phyloP scores from a whole-genome alignment of 2,113 vertebrate genomes.

The Asarcornis scutulata region DNA sequence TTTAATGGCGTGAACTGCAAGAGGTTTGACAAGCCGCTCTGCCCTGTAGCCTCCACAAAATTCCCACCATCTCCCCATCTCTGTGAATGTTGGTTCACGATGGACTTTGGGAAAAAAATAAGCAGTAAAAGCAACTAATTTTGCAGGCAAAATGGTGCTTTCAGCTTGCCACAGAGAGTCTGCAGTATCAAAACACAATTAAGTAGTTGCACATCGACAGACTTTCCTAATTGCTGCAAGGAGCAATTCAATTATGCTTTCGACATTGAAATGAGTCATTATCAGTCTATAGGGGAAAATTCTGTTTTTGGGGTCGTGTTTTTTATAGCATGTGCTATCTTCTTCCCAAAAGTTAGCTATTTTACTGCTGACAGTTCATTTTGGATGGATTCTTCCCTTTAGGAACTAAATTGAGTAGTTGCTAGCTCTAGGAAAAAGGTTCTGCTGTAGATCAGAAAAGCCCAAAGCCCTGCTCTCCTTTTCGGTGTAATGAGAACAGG shows the following conservation, averaged over 20 bases:
- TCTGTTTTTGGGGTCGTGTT: conserved; percentile 14
- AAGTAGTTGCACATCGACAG: conserved; percentile 45
- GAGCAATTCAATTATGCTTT: conserved; percentile 66
- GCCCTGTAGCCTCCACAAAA: not conserved
- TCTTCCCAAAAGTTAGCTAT: conserved; percentile 42
- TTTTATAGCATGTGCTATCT: conserved; percentile 37
- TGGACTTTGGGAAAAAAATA: not conserved
- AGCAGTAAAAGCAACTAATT: conserved; percentile 7
- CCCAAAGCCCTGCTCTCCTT: not conserved
- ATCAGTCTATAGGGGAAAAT: conserved; percentile 51
- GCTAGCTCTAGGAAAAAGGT: not conserved
- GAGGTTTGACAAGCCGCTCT: not conserved
- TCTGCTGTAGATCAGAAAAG: conserved; percentile 6
- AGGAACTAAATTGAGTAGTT: conserved; percentile 9
- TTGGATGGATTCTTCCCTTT: conserved; percentile 29
- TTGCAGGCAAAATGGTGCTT: not conserved
- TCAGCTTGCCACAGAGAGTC: conserved; percentile 18
- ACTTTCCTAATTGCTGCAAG: conserved; percentile 60
- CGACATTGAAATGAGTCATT: conserved; percentile 51
- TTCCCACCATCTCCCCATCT: not conserved
- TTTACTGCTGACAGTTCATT: conserved; percentile 37
- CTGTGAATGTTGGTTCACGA: not conserved
- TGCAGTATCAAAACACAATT: conserved; percentile 56
- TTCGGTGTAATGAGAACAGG: not conserved
- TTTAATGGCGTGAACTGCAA: not conserved